phyloP scores from a whole-genome alignment of 2,113 vertebrate genomes.

The Sclerurus mexicanus region DNA sequence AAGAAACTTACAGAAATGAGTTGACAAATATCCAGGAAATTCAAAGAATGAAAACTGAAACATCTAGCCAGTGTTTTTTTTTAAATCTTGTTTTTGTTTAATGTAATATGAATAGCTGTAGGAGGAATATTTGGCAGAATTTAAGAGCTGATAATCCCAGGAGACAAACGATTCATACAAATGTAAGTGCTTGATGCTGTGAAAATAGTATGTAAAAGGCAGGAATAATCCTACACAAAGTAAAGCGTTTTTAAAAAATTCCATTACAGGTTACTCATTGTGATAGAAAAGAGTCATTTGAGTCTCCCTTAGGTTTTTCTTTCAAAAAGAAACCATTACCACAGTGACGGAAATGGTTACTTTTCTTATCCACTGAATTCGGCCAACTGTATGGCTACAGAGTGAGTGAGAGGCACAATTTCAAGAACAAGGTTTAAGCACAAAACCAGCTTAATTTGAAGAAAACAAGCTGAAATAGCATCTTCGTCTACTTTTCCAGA shows the following conservation, averaged over 20 bases:
- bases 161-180: not conserved
- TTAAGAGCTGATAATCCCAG: not conserved
- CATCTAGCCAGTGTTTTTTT: not conserved
- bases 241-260: not conserved
- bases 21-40: not conserved
- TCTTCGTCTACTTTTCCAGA: not conserved
- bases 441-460: not conserved
- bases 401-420: not conserved
- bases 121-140: not conserved
- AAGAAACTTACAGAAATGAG: not conserved
- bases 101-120: not conserved
- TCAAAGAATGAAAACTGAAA: not conserved
- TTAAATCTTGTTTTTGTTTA: not conserved
- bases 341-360: not conserved
- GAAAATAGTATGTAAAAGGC: not conserved
- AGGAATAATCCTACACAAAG: not conserved
- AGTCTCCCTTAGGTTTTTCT: not conserved
- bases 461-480: not conserved
- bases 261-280: not conserved
- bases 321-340: not conserved
- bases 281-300: not conserved
- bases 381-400: not conserved
- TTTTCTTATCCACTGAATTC: not conserved
- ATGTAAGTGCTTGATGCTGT: not conserved
- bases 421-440: not conserved